phyloP scores from a whole-genome alignment of 2,797 vertebrate genomes.

The Rhinogobio ventralis region DNA sequence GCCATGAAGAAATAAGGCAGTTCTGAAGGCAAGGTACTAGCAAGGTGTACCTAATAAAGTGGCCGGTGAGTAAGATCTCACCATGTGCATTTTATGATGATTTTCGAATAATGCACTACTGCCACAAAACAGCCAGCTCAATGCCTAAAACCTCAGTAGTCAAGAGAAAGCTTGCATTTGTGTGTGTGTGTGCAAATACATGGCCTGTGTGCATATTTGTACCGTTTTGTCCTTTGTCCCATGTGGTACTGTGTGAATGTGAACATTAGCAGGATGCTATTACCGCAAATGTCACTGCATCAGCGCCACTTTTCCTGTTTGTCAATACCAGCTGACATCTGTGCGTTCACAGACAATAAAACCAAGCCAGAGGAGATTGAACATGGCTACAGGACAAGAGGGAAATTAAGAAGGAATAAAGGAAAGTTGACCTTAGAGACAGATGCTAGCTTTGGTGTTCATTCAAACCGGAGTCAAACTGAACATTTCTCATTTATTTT shows the following conservation, averaged over 20 bases:
- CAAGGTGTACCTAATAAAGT: background rate
- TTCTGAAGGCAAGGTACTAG: background rate
- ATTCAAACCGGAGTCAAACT: slow-evolving; percentile 31
- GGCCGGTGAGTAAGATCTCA: background rate
- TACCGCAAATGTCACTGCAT: slow-evolving; percentile 75
- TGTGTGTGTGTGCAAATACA: background rate
- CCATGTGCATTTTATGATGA: background rate
- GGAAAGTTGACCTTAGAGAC: slow-evolving; percentile 63
- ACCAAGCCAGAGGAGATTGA: slow-evolving; percentile 47
- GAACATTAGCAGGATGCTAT: slow-evolving; percentile 73
- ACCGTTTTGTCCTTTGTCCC: slow-evolving; percentile 59
- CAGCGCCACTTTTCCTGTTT: slow-evolving; percentile 72
- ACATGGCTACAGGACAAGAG: slow-evolving; percentile 57
- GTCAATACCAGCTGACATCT: slow-evolving; percentile 68
- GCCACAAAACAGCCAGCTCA: background rate
- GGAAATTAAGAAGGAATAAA: slow-evolving; percentile 73
- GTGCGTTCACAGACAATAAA: slow-evolving; percentile 64
- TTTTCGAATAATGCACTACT: background rate
- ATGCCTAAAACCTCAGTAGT: background rate
- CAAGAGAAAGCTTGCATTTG: background rate
- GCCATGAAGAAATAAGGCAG: background rate
- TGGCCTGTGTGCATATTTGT: slow-evolving; percentile 13
- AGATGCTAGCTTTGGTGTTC: slow-evolving; percentile 46
- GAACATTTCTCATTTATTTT: slow-evolving; percentile 55
- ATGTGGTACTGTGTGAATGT: slow-evolving; percentile 66